Base-by-base conservation (phyloP, 2,113 vertebrate genomes). In the Myxocyprinus asiaticus region DNA sequence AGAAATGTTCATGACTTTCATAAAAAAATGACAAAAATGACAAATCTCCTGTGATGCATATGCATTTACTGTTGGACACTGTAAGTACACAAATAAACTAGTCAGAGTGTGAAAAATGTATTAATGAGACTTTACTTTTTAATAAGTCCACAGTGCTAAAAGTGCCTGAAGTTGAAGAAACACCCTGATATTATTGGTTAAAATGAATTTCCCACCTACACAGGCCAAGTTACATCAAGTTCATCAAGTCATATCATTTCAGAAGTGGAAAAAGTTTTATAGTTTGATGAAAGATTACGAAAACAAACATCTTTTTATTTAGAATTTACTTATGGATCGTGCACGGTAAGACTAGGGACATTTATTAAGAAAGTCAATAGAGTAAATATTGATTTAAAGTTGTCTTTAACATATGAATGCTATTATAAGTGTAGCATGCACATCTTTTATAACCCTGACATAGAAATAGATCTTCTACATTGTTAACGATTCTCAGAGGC, bases 401-500 rank as follows among this genome's bases (percentile, higher is more conserved):
- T 74, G 58, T 74, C 71, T 63, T 63, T 63, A 74, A 63, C 59
- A 74, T 45, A 62, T 70, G 61, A 71, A 72, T 47, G 42, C 58
- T 55, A 45, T 53, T 44, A 64, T 33, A 33, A 33, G 68, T 64
- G 48, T 48, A 45, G 15, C 45, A 48, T 79, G n/a, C 15, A n/a
- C 15, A 53, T 44, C 9, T 12, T 11, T 33, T 12, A 43, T 43
- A 33, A 74, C 59, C 42, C 70, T 73, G 44, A 74, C n/a, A 62
- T 48, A 62, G 56, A 74, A 62, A 62, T 47, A 50, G 58, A 74
- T 50, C 63, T 7, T 50, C 4, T 17, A 33, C 59, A 7, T 51
- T 22, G 73, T 74, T 15, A 63, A 79, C 66, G 64, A 67, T 0
- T 9, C 5, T 8, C 2, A 62, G 22, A 33, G 22, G 22, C 22